Evolutionary conservation across 2,888 invertebrate genomes (phyloP), one percentile per base, ranked within the genome.

Genomic region (Tethea ocularis): DNA sequence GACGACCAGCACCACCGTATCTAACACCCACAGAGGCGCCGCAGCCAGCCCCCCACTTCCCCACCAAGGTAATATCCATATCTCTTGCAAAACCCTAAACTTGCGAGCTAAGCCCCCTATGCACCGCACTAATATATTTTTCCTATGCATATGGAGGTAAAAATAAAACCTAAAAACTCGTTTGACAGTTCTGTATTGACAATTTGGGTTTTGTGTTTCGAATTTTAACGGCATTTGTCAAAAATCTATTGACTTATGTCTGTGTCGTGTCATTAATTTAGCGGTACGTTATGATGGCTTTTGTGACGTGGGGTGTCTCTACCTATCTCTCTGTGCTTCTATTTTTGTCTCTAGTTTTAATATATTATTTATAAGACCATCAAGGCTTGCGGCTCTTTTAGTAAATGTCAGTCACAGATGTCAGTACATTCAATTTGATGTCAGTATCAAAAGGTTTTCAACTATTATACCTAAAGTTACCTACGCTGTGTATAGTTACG

Each of bases 51-150:
- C 82, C 0, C 91, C 89, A 64, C 84, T 84, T 0, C 87, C 88
- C 90, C 91, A 91, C 89, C 90, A 91, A 1, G 92, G 91, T 46
- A 91, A 67, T 46, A 92, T 83, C 89, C 91, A 93, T 71, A 83
- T 80, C 69, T 93, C 93, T 67, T 93, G 89, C 11, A 88, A 67
- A 4, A 82, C 77, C 67, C 93, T 80, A 60, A 91, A 92, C 69
- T 85, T 90, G 57, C 89, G 80, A 41, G 92, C 93, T 57, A 87
- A 67, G 53, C 68, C 65, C 52, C 87, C 84, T 68, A 92, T 66
- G 10, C 78, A 77, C 65, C 88, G 80, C 59, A 86, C 80, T 15
- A 90, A 73, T 75, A 89, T 78, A 69, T 87, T 91, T 78, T 78
- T 84, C 72, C 82, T 88, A 83, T 81, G 72, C 90, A 89, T 91